Conservation (phyloP, 2,888 invertebrate genomes). For the Allophyes oxyacanthae region DNA sequence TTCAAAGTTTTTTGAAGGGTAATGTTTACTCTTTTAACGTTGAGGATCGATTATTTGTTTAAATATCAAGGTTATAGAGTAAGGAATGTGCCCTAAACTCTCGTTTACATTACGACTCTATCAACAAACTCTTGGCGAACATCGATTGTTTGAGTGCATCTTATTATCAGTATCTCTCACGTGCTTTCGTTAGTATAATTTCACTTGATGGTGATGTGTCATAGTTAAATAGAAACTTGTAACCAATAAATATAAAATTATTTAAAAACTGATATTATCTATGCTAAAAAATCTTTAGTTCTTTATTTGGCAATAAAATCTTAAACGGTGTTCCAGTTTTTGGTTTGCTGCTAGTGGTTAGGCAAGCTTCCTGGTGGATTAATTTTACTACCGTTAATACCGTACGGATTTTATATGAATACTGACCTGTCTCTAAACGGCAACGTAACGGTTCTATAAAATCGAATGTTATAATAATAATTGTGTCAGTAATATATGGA, state of each 20-base stretch:
- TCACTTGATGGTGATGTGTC: neutral
- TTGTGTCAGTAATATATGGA: constrained; percentile 42
- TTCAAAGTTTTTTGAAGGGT: constrained; percentile 32
- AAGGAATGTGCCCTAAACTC: neutral
- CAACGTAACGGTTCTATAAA: constrained; percentile 40
- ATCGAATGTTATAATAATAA: constrained; percentile 45
- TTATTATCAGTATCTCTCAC: too few species aligned
- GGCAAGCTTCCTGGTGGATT: constrained; percentile 19
- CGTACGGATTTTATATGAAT: constrained; percentile 42
- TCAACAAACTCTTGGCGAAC: too few species aligned
- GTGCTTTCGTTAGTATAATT: neutral
- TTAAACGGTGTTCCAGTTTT: constrained; percentile 32
- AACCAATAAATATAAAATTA: too few species aligned
- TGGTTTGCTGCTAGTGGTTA: constrained; percentile 11
- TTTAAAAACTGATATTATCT: too few species aligned
- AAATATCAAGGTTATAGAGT: neutral
- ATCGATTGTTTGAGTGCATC: too few species aligned
- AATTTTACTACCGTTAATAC: constrained; percentile 32
- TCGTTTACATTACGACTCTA: neutral
- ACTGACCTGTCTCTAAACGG: constrained; percentile 29
- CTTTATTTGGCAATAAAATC: constrained; percentile 25
- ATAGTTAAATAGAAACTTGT: too few species aligned
- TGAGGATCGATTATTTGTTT: constrained; percentile 9
- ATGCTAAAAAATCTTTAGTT: neutral
- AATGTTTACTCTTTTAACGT: constrained; percentile 31